Conservation (phyloP, 2,888 invertebrate genomes). For the Oegoconia quadripuncta region DNA sequence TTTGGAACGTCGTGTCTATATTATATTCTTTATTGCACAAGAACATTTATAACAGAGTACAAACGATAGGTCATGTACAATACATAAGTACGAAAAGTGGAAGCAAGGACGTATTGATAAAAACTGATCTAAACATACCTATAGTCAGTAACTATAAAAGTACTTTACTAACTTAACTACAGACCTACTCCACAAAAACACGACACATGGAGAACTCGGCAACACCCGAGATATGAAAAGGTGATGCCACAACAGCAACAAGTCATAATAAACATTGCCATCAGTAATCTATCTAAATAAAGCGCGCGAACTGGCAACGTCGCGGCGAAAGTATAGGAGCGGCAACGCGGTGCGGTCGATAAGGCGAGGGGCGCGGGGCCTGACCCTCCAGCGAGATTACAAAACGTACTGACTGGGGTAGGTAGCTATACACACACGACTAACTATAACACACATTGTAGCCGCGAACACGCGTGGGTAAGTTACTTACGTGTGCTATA, state of each 20-base stretch:
- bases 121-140: too few relatives aligned
- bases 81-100: too few relatives aligned
- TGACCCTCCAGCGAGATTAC: conserved; percentile 53
- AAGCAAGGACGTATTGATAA: too few relatives aligned
- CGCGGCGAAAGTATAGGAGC: conserved; percentile 51
- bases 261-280: conserved; percentile 44
- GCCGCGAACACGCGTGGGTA: conserved; percentile 10
- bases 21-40: too few relatives aligned
- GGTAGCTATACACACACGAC: conserved; percentile 4
- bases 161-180: neutral
- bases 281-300: conserved; percentile 47
- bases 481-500: too few relatives aligned
- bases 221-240: neutral
- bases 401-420: conserved; percentile 8
- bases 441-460: conserved; percentile 10
- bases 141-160: neutral
- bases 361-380: conserved; percentile 28
- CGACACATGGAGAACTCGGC: neutral
- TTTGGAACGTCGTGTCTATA: too few relatives aligned
- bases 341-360: conserved; percentile 57
- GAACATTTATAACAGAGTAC: too few relatives aligned
- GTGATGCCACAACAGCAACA: conserved; percentile 38
- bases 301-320: conserved; percentile 54
- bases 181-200: conserved; percentile 4
- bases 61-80: too few relatives aligned